Base-by-base conservation (phyloP, 2,797 vertebrate genomes). In the Vireo griseus region DNA sequence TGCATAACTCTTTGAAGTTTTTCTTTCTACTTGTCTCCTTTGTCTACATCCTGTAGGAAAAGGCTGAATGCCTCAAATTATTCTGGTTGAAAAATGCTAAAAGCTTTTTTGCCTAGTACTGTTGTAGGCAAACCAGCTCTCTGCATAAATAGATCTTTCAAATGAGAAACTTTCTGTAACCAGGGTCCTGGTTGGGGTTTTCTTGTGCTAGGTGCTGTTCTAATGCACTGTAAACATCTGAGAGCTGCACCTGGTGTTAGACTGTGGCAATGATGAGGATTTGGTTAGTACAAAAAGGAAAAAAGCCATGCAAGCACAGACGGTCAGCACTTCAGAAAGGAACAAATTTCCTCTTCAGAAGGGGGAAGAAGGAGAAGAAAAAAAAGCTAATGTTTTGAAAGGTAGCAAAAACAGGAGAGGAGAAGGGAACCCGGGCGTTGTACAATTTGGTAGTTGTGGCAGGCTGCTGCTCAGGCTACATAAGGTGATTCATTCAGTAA, bases 1-100 rank as follows among this genome's bases (percentile, higher is more conserved):
- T 91, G 44, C 39, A 9, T 83, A 90, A 84, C 81, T 88, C 89
- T 92, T 91, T 96, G 87, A 96, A 97, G 87, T 83, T 90, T 72
- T 95, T 76, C 50, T 89, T 89, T 83, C 65, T 79, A 16, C 14
- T 85, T 85, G 59, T 74, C 75, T 89, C 35, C 65, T 88, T 96
- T 87, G 90, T 86, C 54, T 87, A 52, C 61, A 68, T 91, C 50
- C 73, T 79, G 55, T 73, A 94, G 45, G 50, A 94, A 54, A 86
- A 91, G n/a, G 19, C 86, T 76, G 51, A 47, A 51, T 74, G 42
- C 40, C 86, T 88, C 76, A 92, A 88, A 58, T 71, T 71, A 61
- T 73, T 86, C 55, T 73, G 73, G 19, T 44, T 90, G 62, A 72
- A 90, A 94, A 90, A 58, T 62, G n/a, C 37, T 26, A 65, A 75